phyloP scores from a whole-genome alignment of 1,140 invertebrate species.

The Charaxes varanes region DNA sequence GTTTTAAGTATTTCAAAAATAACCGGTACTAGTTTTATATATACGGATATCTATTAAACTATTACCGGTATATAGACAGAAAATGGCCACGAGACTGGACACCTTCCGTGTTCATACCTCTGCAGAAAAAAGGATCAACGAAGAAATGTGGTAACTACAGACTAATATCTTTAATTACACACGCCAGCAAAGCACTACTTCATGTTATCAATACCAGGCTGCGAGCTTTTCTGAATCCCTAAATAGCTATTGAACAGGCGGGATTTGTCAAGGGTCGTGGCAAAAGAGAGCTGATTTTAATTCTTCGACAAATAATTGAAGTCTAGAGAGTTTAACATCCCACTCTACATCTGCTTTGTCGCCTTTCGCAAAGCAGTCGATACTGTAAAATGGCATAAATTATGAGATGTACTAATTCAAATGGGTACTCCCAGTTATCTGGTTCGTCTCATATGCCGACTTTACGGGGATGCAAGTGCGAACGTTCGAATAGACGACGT shows the following conservation, averaged over 20 bases:
- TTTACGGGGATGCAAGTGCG: slow-evolving; percentile 1
- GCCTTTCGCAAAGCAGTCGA: slow-evolving; percentile 17
- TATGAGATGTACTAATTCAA: slow-evolving; percentile 7
- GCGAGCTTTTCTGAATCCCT: not conserved
- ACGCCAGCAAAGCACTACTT: not conserved
- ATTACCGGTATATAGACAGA: too few relatives aligned
- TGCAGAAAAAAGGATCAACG: too few relatives aligned
- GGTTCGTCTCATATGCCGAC: slow-evolving; percentile 2
- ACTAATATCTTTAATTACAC: not conserved
- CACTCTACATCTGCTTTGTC: slow-evolving; percentile 16
- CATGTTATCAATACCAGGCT: slow-evolving; percentile 4
- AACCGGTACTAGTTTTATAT: too few relatives aligned
- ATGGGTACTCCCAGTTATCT: slow-evolving; percentile 15
- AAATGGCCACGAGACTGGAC: too few relatives aligned
- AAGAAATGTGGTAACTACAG: too few relatives aligned
- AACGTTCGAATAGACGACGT: not conserved
- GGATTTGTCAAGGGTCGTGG: slow-evolving; percentile 15
- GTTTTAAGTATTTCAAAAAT: too few relatives aligned
- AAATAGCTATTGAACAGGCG: slow-evolving; percentile 13
- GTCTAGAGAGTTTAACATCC: slow-evolving; percentile 17
- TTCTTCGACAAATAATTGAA: slow-evolving; percentile 19
- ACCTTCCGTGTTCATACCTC: too few relatives aligned
- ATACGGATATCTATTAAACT: too few relatives aligned
- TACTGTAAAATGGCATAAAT: slow-evolving; percentile 1
- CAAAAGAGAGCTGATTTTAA: slow-evolving; percentile 17